These are phyloP conservation scores for Stichodactyla mertensii DNA, from an alignment of 64 coral and sea anemone species.

Conservation along the genomic window DNA sequence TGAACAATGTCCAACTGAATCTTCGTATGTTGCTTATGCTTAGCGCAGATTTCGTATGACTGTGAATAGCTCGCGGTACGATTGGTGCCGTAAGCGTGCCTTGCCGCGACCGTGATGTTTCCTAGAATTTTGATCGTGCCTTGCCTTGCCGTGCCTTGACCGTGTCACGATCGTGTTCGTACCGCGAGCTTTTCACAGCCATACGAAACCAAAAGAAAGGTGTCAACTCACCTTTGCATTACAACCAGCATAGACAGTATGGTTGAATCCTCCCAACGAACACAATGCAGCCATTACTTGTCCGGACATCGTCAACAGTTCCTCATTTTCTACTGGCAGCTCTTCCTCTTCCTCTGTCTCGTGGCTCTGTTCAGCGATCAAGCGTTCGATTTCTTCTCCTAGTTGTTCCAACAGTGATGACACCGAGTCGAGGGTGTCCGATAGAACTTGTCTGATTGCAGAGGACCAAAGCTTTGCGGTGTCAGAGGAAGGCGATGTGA, in stretches of 20 bases:
- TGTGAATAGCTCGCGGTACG: too few species aligned
- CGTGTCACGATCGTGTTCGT: too few species aligned
- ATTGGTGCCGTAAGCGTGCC: too few species aligned
- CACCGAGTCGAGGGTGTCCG: constrained; percentile 57
- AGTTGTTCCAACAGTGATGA: constrained; percentile 49
- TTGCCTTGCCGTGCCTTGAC: too few species aligned
- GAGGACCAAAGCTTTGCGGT: constrained; percentile 75
- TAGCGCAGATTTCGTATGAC: too few species aligned
- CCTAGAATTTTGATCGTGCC: too few species aligned
- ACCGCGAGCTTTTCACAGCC: too few species aligned
- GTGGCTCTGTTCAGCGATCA: background rate
- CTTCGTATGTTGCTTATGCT: too few species aligned
- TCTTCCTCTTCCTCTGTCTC: constrained; percentile 24
- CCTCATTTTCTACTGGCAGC: constrained; percentile 24
- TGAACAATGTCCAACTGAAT: too few species aligned
- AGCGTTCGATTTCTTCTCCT: constrained; percentile 43
- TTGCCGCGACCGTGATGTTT: too few species aligned
- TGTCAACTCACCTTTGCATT: constrained; percentile 50
- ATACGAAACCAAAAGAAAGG: too few species aligned
- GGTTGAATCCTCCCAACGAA: constrained; percentile 74
- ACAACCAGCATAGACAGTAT: constrained; percentile 63
- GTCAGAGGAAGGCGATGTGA: constrained; percentile 40
- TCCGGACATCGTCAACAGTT: constrained; percentile 19
- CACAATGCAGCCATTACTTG: constrained; percentile 80
- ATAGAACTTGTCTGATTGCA: constrained; percentile 62